A percentile compares a stretch with the other conserved stretches of the same genome.
Conservation (phyloP, 2,113 vertebrate species). For the Paradisaea rubra region DNA sequence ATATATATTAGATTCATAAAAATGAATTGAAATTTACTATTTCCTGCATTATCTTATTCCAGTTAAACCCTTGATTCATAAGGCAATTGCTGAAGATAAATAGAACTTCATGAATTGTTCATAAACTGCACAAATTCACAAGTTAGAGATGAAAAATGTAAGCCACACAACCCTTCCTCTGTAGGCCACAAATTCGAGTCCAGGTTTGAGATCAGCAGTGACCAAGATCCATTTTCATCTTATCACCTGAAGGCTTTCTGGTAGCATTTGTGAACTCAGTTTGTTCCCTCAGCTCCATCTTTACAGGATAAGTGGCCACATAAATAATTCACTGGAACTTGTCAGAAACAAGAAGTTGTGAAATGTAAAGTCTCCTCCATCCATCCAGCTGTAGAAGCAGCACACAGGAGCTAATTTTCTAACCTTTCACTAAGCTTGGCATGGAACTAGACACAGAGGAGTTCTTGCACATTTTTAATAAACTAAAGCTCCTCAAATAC, state of each 20-base stretch:
- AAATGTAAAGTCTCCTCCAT: conserved; percentile 16
- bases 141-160: conserved; percentile 15
- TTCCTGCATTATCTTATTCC: conserved; percentile 57
- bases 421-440: conserved; percentile 1
- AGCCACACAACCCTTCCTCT: background rate
- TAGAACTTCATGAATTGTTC: conserved; percentile 53
- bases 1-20: conserved; percentile 47
- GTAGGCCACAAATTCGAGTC: background rate
- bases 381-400: background rate
- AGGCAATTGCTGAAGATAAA: conserved; percentile 51
- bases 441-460: background rate
- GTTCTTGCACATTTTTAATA: background rate
- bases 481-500: conserved; percentile 37
- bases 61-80: conserved; percentile 42
- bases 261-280: background rate
- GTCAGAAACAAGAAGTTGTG: conserved; percentile 31
- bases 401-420: conserved; percentile 7
- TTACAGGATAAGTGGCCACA: background rate
- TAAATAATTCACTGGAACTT: conserved; percentile 12
- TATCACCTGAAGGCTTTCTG: conserved; percentile 1
- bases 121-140: conserved; percentile 29
- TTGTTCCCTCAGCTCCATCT: background rate
- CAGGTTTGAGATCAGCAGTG: background rate
- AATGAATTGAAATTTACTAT: conserved; percentile 49
- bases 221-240: conserved; percentile 11